Evolutionary conservation across 1,140 invertebrate species (phyloP), one percentile per base, ranked within the genome.

Genomic region (Hirudo medicinalis): DNA sequence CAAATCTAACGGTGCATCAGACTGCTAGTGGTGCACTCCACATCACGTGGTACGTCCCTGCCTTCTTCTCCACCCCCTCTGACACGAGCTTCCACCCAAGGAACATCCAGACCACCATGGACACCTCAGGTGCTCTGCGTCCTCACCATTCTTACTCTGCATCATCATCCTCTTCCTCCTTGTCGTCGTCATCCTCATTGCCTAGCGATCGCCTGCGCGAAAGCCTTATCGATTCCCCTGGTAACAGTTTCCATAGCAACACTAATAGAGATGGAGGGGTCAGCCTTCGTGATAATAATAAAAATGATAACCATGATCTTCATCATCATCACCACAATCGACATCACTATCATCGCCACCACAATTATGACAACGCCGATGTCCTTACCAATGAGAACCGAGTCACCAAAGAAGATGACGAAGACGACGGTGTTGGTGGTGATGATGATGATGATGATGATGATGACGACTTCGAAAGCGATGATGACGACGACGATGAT

Each of bases 51-150:
- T 87, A 89, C 79, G 85, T 87, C 72, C 91, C 91, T 22, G 75
- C 87, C 68, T 89, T 92, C 79, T 85, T 87, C 89, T 90, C 79
- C 90, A 91, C 83, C 94, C 93, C 81, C 89, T 89, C 69, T 91
- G 94, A 80, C 91, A 92, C 81, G 94, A 91, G 84, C 87, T 69
- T 80, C 89, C 88, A 63, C 22, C 22, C 29, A 11, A 22, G 57
- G 57, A 22, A 22, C 57, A 63, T 17, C 43, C 4, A 49, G 15
- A 49, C 43, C 43, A 49, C 43, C 43, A 49, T 9, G 9, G 43
- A 49, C 43, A 17, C 15, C 43, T 49, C 43, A 2, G 43, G 11
- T 49, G 43, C 13, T 17, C 5, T 49, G 43, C 43, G 43, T 49
- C 43, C 43, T 49, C 43, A 8, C 13, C 43, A 8, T 49, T 13